These are phyloP conservation scores for Venusia cambrica DNA, from an alignment of 2,888 invertebrate species.

Conservation along the genomic window DNA sequence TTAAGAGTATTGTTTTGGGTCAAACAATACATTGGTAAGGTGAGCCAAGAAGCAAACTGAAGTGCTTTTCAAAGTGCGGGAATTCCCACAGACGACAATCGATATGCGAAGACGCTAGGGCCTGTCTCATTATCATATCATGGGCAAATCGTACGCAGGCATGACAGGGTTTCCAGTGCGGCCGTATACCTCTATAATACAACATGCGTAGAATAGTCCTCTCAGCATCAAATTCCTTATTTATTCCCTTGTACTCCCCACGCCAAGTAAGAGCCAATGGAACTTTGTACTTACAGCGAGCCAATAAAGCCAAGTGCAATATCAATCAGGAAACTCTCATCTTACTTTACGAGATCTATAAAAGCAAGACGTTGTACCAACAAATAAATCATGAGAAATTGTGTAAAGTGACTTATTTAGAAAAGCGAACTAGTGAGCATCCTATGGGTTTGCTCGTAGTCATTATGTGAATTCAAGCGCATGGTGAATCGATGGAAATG, in stretches of 20 bases:
- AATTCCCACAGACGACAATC: constrained; percentile 43
- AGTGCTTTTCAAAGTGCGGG: constrained; percentile 33
- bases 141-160: constrained; percentile 42
- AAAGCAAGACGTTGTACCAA: constrained; percentile 45
- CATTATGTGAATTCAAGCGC: no score
- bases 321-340: constrained; percentile 56
- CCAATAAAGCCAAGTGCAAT: constrained; percentile 52
- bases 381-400: no score
- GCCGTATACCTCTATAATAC: no score
- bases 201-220: background rate
- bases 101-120: constrained; percentile 39
- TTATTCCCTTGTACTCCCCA: constrained; percentile 2
- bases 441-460: no score
- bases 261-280: constrained; percentile 28
- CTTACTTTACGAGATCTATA: constrained; percentile 53
- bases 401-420: no score
- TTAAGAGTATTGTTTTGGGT: no score
- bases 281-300: constrained; percentile 45
- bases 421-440: no score
- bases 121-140: constrained; percentile 56
- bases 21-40: no score
- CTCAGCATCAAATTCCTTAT: background rate
- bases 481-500: no score
- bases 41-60: constrained; percentile 4
- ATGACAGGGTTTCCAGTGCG: constrained; percentile 44